A percentile compares a stretch with the other conserved stretches of the same genome.
These are phyloP conservation scores for Magallana nippona DNA, from an alignment of 2,888 invertebrate species.

Conservation along the genomic window DNA sequence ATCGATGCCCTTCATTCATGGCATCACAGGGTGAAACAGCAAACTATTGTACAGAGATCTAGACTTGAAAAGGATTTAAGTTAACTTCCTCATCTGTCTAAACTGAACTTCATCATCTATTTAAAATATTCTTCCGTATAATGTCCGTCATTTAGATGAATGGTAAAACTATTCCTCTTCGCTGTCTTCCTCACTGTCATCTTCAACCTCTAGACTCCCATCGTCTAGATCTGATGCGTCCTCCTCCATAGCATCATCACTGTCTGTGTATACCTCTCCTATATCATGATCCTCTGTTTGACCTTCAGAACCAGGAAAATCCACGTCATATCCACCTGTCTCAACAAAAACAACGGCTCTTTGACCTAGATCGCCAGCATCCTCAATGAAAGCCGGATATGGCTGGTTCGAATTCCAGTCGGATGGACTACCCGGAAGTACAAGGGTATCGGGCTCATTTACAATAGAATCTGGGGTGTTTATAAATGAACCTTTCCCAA, in stretches of 20 bases:
- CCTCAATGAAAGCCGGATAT: not conserved
- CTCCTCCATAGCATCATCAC: not conserved
- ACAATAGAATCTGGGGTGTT: not conserved
- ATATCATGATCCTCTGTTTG: not conserved
- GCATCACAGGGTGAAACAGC: no score
- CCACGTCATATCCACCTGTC: not conserved
- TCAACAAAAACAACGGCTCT: not conserved
- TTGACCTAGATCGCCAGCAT: not conserved
- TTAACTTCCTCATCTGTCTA: no score
- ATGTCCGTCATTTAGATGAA: no score
- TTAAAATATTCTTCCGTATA: no score
- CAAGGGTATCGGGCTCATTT: not conserved
- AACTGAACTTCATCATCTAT: no score
- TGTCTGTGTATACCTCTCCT: no score
- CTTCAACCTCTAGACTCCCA: not conserved
- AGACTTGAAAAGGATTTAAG: no score
- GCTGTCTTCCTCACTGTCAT: slow-evolving; percentile 3
- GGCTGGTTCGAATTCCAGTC: not conserved
- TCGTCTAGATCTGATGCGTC: slow-evolving; percentile 3
- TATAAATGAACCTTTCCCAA: not conserved
- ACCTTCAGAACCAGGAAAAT: not conserved
- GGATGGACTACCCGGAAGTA: not conserved
- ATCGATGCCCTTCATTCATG: no score
- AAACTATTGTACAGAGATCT: no score
- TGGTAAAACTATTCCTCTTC: not conserved